phyloP scores from a whole-genome alignment of 2,113 vertebrate genomes.

The Amblyornis subalaris region DNA sequence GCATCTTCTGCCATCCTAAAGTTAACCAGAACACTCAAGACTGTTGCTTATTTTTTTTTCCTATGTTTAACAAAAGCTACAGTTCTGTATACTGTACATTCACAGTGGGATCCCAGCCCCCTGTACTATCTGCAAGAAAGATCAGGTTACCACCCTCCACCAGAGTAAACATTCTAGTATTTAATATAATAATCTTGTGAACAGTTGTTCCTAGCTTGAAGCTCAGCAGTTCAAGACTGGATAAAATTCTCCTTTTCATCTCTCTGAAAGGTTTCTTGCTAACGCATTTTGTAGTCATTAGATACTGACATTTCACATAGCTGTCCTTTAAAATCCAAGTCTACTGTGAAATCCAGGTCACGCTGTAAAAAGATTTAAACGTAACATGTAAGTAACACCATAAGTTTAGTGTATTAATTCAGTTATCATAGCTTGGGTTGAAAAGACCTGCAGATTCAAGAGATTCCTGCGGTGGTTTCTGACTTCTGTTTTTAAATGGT shows the following conservation, averaged over 20 bases:
- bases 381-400: neutral
- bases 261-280: conserved; percentile 50
- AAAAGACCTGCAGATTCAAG: neutral
- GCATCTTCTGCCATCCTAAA: conserved; percentile 41
- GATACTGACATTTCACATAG: conserved; percentile 92
- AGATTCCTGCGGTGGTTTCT: neutral
- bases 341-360: conserved; percentile 95
- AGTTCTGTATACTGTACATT: conserved; percentile 59
- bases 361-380: conserved; percentile 75
- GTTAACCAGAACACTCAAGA: conserved; percentile 23
- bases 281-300: conserved; percentile 98
- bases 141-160: conserved; percentile 36
- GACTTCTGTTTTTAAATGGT: neutral
- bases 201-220: conserved; percentile 55
- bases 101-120: conserved; percentile 34
- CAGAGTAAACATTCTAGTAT: conserved; percentile 45
- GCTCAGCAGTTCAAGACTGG: conserved; percentile 54
- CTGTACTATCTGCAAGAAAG: conserved; percentile 15
- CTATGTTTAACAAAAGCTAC: conserved; percentile 39
- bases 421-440: neutral
- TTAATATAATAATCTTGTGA: conserved; percentile 52
- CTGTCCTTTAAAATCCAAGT: conserved; percentile 98
- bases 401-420: neutral
- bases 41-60: conserved; percentile 39
- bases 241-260: conserved; percentile 15